Evolutionary conservation across 2,113 vertebrate species (phyloP), one percentile per base, ranked within the genome.

Genomic region (Sardina pilchardus): DNA sequence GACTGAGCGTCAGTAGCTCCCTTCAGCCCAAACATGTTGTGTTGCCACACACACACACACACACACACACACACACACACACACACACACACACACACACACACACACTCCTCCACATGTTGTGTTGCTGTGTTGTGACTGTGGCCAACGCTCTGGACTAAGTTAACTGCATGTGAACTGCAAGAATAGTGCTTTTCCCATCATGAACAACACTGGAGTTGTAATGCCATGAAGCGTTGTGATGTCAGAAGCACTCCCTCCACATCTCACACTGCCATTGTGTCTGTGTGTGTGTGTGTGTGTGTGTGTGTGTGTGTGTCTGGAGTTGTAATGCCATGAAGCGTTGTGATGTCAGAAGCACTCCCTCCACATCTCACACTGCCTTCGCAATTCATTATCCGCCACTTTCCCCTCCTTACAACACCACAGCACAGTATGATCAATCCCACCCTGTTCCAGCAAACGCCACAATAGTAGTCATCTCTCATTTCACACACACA

Each of bases 341-440:
- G 10, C 1, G 4, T 34, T 71, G 1, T 30, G 63, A 71, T 71
- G 26, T 71, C 24, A 30, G 34, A 71, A 34, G 26, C 12, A 26
- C 34, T 71, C 63, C 26, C 63, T 12, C 26, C 10, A 71, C n/a
- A 34, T 71, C 63, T 71, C 63, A 71, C n/a, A 71, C 63, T 30
- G n/a, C 34, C 26, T 34, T 14, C 1, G 8, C 63, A 71, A 71
- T 71, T 71, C 34, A 71, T 71, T 71, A 71, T 71, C n/a, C 63
- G 8, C 48, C 2, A 14, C 9, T 53, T 19, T 12, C 48, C 16
- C 36, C 82, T 81, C 84, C 42, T 83, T 86, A n/a, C 24, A 67
- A 85, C 48, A 85, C 81, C 39, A 47, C 81, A 83, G 81, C 85
- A 81, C 83, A 86, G 71, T 87, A 86, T 83, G 67, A 86, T 88